phyloP scores from a whole-genome alignment of 2,113 vertebrate genomes.

The Dasypus novemcinctus region DNA sequence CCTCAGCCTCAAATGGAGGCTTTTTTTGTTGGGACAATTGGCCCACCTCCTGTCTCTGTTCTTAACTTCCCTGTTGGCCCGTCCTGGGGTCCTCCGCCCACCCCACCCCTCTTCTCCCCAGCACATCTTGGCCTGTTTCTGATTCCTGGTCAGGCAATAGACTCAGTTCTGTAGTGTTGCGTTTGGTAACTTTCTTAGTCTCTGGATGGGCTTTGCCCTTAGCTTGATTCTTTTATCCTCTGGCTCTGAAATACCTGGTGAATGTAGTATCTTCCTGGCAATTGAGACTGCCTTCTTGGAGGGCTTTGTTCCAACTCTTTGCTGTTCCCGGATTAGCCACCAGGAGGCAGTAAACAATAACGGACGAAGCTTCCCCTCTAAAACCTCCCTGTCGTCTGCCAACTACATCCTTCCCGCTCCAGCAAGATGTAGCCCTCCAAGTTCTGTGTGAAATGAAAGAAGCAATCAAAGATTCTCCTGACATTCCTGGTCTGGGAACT shows the following conservation, averaged over 20 bases:
- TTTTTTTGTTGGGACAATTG: background rate
- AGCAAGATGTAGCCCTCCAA: background rate
- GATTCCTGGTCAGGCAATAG: background rate
- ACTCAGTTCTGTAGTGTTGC: background rate
- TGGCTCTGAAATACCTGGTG: background rate
- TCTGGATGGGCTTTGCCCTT: background rate
- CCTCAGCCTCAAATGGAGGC: background rate
- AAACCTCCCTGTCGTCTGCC: background rate
- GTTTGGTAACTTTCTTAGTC: background rate
- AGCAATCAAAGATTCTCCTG: background rate
- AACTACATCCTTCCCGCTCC: background rate
- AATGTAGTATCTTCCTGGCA: background rate
- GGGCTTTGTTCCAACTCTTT: background rate
- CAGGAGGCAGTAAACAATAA: conserved; percentile 58
- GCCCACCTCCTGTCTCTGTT: background rate
- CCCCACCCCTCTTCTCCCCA: background rate
- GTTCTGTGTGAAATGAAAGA: background rate
- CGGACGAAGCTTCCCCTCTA: background rate
- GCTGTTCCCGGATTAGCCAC: conserved; percentile 13
- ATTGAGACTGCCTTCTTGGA: background rate
- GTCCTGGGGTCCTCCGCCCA: background rate
- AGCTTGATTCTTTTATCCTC: background rate
- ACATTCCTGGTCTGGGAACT: background rate
- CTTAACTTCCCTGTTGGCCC: background rate
- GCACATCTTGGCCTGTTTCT: background rate